phyloP scores from a whole-genome alignment of 2,797 vertebrate species.

The Gymnothorax reevesii region DNA sequence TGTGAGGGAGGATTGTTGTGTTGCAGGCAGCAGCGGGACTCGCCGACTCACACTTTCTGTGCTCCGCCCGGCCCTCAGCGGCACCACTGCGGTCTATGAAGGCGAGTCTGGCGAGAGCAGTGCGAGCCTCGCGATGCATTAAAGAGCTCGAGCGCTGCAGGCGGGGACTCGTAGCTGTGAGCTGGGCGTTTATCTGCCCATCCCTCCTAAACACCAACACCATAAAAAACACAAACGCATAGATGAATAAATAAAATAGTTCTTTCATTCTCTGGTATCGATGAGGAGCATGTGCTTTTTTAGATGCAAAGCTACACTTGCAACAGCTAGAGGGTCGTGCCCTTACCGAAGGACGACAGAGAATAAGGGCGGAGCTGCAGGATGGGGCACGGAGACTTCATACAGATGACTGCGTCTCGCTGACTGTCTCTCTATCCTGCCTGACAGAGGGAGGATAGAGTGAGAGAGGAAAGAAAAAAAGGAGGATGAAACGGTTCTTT shows the following conservation, averaged over 20 bases:
- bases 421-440: conserved; percentile 2
- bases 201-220: not conserved
- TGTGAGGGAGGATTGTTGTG: not conserved
- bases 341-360: conserved; percentile 25
- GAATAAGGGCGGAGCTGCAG: conserved; percentile 11
- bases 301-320: not conserved
- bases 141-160: not conserved
- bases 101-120: not conserved
- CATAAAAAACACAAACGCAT: not conserved
- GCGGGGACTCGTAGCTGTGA: not conserved
- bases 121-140: not conserved
- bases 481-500: conserved; percentile 42
- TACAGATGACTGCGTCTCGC: conserved; percentile 34
- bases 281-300: not conserved
- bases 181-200: not conserved
- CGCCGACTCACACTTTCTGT: not conserved
- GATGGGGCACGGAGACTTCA: conserved; percentile 26
- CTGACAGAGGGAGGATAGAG: conserved; percentile 31
- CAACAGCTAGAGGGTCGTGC: conserved; percentile 24
- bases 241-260: not conserved
- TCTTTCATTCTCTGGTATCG: not conserved
- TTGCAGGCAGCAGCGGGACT: not conserved
- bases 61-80: not conserved
- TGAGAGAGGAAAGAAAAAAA: not conserved
- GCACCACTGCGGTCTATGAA: conserved; percentile 6